phyloP scores from a whole-genome alignment of 2,888 invertebrate genomes.

The Ectemnius cavifrons region DNA sequence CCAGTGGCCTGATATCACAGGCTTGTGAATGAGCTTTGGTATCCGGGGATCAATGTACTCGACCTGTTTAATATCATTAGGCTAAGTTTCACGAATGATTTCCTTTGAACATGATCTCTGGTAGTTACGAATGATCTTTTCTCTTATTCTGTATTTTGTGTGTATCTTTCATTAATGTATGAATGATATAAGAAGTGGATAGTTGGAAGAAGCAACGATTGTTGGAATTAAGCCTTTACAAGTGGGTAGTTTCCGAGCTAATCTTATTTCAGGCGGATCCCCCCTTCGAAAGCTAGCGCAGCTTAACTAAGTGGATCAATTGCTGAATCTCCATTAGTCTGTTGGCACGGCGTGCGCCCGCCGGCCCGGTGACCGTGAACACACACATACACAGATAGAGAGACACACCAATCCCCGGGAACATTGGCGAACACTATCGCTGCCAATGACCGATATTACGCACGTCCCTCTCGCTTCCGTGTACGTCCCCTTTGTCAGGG shows the following conservation, averaged over 20 bases:
- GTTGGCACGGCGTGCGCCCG: constrained; percentile 49
- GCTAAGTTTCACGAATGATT: constrained; percentile 19
- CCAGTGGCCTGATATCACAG: constrained; percentile 51
- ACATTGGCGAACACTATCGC: constrained; percentile 68
- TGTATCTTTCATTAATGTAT: too few species aligned
- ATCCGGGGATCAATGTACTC: constrained; percentile 45
- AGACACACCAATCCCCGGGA: constrained; percentile 54
- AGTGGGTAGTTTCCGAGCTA: too few species aligned
- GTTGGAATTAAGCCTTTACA: too few species aligned
- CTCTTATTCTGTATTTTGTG: too few species aligned
- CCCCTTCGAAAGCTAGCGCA: neutral
- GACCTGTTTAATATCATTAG: constrained; percentile 25
- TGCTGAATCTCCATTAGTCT: constrained; percentile 49
- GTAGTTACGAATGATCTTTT: too few species aligned
- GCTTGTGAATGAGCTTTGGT: constrained; percentile 39
- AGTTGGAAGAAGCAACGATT: too few species aligned
- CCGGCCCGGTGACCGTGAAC: constrained; percentile 68
- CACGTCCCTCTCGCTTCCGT: constrained; percentile 57
- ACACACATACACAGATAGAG: constrained; percentile 46
- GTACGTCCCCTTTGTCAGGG: constrained; percentile 60
- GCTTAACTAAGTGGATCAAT: constrained; percentile 25
- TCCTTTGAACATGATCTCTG: too few species aligned
- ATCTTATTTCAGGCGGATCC: too few species aligned
- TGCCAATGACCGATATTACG: constrained; percentile 75
- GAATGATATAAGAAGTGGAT: too few species aligned